Base-by-base conservation (phyloP, 2,113 vertebrate genomes). In the Epinephelus cyanopodus region DNA sequence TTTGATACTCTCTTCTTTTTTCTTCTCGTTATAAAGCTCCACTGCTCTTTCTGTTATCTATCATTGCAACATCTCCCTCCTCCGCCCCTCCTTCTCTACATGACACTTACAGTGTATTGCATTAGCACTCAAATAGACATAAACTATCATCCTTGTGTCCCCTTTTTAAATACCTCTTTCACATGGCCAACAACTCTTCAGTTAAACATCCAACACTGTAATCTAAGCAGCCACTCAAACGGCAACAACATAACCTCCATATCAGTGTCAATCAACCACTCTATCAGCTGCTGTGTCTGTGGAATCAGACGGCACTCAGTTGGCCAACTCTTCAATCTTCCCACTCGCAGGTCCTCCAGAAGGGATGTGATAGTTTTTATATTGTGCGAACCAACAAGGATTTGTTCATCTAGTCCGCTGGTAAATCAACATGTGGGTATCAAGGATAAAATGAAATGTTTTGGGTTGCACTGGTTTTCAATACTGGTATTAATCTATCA, bases 201-300 rank as follows among this genome's bases (percentile, higher is more conserved):
- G 47, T 21, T 37, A 10, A 57, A 72, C 15, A 33, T 27, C 21
- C 47, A 27, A 19, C 14, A 33, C 3, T 1, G 2, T 60, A 9
- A 84, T 68, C 62, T 61, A 37, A 47, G 9, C n/a, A 37, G 52
- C 65, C 50, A 64, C 45, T 71, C 64, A 60, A 21, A 45, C 57
- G 39, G n/a, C 21, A 72, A 62, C 56, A 57, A 33, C 50, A 39
- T 68, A 21, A 63, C 62, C 54, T 64, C 48, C 6, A 17, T 63
- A 77, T 63, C 62, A 47, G 77, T 78, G 78, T 68, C 72, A 80
- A 74, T 74, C 29, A 73, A 64, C 19, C 17, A 9, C 52, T 39
- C 33, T 42, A 45, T 84, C 65, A 68, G 74, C 74, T 63, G 58
- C 64, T 83, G 63, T 15, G 25, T 77, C 65, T 68, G 52, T 61